Evolutionary conservation across 2,113 vertebrate genomes (phyloP), one percentile per base, ranked within the genome.

Genomic region (Lynx canadensis): DNA sequence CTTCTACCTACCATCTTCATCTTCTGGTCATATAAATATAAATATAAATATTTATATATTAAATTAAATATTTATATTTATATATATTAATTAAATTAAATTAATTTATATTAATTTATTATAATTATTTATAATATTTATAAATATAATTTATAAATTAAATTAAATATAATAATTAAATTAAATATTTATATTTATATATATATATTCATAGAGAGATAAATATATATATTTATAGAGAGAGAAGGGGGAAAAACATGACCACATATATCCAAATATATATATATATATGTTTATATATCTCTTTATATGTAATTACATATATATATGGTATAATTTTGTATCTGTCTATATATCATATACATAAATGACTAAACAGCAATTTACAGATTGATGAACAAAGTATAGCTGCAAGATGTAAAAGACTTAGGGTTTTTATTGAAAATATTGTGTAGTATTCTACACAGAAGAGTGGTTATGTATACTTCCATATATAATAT

Each of bases 61-160:
- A 78, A n/a, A 23, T 23, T 36, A 36, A 36, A 23, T 21, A n/a
- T n/a, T 1, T 1, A 23, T 21, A n/a, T n/a, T 1, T 1, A n/a
- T 68, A 27, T 36, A 15, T 66, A 16, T 36, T n/a, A 36, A 36
- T 36, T 36, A 36, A 36, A 36, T 36, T 36, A 36, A 36, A 36
- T 36, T 36, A 36, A 36, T 36, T 36, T 36, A 36, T 36, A 36
- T 36, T 36, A 36, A 36, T 36, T 36, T 36, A 36, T 36, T 36
- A 36, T 36, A 36, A 36, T 36, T 36, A 36, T 36, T 36, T 36
- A 36, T 36, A 36, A 36, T 36, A 36, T 36, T 36, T 36, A 36
- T 36, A 36, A 36, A 36, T 36, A 36, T 36, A 36, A 36, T 36
- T 36, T 36, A 36, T 36, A 36, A 36, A 36, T 36, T 36, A 36